phyloP scores from a whole-genome alignment of 2,888 invertebrate genomes.

The Palloptera scutellata region DNA sequence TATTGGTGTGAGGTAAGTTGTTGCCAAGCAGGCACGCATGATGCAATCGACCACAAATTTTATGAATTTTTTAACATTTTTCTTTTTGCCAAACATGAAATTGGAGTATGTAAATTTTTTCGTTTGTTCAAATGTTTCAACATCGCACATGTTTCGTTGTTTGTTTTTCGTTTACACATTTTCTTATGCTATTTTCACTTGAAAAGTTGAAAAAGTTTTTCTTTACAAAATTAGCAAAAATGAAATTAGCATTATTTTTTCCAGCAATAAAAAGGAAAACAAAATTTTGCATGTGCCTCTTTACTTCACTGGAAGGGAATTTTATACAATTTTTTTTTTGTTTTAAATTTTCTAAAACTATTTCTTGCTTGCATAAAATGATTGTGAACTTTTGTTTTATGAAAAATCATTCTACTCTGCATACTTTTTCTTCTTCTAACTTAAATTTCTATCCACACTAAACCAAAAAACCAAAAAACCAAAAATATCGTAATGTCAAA shows the following conservation, averaged over 20 bases:
- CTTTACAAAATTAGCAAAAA: conserved; percentile 18
- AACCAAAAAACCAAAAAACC: conserved; percentile 24
- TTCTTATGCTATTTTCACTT: neutral
- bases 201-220: neutral
- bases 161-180: conserved; percentile 6
- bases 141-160: neutral
- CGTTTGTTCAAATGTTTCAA: conserved; percentile 2
- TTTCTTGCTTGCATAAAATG: conserved; percentile 24
- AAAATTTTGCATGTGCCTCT: conserved; percentile 22
- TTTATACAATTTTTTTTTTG: conserved; percentile 12
- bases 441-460: conserved; percentile 22
- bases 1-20: conserved; percentile 92
- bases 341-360: neutral
- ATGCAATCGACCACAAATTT: too few species aligned
- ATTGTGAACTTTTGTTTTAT: conserved; percentile 14
- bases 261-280: too few species aligned
- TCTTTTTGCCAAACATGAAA: neutral
- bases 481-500: conserved; percentile 27
- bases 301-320: conserved; percentile 2
- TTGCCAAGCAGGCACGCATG: too few species aligned
- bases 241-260: too few species aligned
- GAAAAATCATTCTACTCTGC: conserved; percentile 36
- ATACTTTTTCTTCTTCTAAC: conserved; percentile 38
- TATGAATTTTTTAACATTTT: too few species aligned
- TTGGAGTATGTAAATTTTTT: neutral